Percentiles rank a stretch among this genome's conserved stretches.
Conservation (phyloP, 2,797 vertebrate genomes). For the Xenentodon cancila region DNA sequence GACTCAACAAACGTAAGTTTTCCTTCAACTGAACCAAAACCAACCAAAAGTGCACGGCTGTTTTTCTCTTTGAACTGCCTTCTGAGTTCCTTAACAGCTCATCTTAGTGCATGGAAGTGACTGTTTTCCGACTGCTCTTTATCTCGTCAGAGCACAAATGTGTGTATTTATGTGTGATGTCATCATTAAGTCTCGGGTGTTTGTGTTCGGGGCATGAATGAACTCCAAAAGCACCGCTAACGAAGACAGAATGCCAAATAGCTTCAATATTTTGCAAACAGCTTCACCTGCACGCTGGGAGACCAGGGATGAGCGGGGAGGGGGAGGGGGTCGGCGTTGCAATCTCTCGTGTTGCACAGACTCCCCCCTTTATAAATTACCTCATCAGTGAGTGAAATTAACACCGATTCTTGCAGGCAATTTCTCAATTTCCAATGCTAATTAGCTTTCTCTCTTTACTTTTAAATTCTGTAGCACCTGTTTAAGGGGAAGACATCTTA, state of each 20-base stretch:
- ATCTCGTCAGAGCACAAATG: background rate
- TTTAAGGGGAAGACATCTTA: slow-evolving; percentile 99
- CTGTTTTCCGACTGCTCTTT: slow-evolving; percentile 4
- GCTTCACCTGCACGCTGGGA: slow-evolving; percentile 95
- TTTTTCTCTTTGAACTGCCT: too few relatives aligned
- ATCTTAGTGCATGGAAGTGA: background rate
- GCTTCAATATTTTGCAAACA: slow-evolving; percentile 97
- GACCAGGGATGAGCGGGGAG: slow-evolving; percentile 45
- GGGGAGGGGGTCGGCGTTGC: slow-evolving; percentile 80
- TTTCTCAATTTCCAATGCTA: slow-evolving; percentile 99
- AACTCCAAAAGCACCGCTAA: slow-evolving; percentile 78
- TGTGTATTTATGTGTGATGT: background rate
- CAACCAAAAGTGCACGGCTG: too few relatives aligned
- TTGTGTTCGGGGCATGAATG: slow-evolving; percentile 43
- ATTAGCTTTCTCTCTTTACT: slow-evolving; percentile 99
- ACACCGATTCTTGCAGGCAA: slow-evolving; percentile 99
- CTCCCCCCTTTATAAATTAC: slow-evolving; percentile 98
- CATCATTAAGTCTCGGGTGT: slow-evolving; percentile 4
- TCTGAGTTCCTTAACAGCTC: background rate
- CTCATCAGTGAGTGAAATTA: slow-evolving; percentile 99
- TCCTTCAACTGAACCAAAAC: background rate
- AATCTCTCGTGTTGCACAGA: slow-evolving; percentile 90
- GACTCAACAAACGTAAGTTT: too few relatives aligned
- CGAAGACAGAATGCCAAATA: slow-evolving; percentile 88
- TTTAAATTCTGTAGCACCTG: slow-evolving; percentile 99